Evolutionary conservation across 2,888 invertebrate genomes (phyloP).

Genomic region (Hypomecis atomaria): DNA sequence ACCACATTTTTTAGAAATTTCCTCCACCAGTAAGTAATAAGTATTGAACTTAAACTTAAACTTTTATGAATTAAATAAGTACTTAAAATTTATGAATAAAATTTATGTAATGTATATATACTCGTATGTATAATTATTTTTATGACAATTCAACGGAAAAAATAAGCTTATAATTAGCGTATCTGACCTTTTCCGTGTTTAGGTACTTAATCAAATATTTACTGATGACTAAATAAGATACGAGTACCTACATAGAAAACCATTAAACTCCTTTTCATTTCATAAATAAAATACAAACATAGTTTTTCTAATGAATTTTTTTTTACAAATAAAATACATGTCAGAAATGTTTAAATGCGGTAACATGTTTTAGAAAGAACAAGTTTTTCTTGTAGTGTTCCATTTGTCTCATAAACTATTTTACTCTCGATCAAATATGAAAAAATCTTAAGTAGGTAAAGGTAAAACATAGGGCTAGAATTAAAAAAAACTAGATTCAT

Average conservation of each 20-base stretch:
- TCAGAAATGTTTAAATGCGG: too few species aligned
- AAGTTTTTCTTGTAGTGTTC: not conserved
- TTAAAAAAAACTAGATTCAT: too few species aligned
- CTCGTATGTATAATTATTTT: too few species aligned
- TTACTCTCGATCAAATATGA: not conserved
- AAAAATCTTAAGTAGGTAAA: not conserved
- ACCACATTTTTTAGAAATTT: too few species aligned
- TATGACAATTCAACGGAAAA: too few species aligned
- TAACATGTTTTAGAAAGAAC: not conserved
- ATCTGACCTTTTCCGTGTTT: constrained; percentile 3
- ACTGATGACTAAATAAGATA: constrained; percentile 1
- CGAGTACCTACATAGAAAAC: constrained; percentile 1
- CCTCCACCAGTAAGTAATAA: too few species aligned
- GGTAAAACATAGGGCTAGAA: too few species aligned
- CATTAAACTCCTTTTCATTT: not conserved
- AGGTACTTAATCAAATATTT: constrained; percentile 3
- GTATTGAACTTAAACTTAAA: too few species aligned
- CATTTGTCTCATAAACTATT: not conserved
- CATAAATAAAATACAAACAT: not conserved
- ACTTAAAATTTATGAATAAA: too few species aligned
- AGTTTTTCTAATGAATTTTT: not conserved
- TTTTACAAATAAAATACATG: not conserved
- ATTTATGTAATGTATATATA: too few species aligned
- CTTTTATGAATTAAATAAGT: too few species aligned
- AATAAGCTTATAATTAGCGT: too few species aligned